These are phyloP conservation scores for Telmatherina bonti DNA, from an alignment of 2,797 vertebrate genomes.

Conservation along the genomic window DNA sequence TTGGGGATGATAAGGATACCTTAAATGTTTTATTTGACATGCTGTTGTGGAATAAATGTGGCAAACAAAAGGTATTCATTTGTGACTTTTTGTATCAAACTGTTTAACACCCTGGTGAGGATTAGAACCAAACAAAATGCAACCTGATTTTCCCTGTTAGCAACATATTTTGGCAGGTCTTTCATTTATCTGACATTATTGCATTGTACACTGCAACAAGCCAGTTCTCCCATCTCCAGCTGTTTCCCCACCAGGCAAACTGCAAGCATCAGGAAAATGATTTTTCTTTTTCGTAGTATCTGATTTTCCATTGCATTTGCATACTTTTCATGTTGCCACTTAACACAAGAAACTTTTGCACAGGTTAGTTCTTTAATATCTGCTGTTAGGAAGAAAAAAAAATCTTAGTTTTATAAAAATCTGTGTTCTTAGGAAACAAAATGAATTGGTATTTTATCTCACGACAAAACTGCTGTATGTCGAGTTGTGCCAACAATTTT, in stretches of 20 bases:
- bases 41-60: conserved; percentile 78
- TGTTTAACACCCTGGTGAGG: conserved; percentile 71
- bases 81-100: conserved; percentile 61
- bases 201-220: conserved; percentile 30
- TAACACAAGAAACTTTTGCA: conserved; percentile 22
- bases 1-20: no score
- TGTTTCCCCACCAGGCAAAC: conserved; percentile 3
- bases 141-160: conserved; percentile 53
- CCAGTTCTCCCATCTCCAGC: conserved; percentile 18
- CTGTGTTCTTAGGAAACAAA: conserved; percentile 30
- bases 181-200: conserved; percentile 70
- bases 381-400: not conserved
- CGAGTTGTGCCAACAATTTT: conserved; percentile 63
- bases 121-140: conserved; percentile 63
- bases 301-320: not conserved
- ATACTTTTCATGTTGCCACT: conserved; percentile 13
- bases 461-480: conserved; percentile 48
- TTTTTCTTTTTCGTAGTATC: not conserved
- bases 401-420: conserved; percentile 21
- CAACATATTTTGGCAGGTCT: conserved; percentile 51
- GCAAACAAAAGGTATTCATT: conserved; percentile 81
- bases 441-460: conserved; percentile 50
- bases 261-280: conserved; percentile 12
- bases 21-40: conserved; percentile 47
- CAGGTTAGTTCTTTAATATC: not conserved